Evolutionary conservation across 2,888 invertebrate species (phyloP), one percentile per base, ranked within the genome.

Genomic region (Cephalotes varians): DNA sequence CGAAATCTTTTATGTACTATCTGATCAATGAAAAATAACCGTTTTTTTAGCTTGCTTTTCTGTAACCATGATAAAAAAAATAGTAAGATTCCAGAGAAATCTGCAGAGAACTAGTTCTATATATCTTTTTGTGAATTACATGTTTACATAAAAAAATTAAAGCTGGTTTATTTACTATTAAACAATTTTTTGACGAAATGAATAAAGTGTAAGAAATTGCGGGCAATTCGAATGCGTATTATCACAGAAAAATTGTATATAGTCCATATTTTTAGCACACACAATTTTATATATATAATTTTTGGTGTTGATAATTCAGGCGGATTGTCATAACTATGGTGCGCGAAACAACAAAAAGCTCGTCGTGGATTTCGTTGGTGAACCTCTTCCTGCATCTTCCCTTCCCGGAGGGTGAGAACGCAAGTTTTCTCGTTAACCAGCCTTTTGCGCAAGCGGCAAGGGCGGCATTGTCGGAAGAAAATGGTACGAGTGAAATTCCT

Each of bases 401-500:
- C 9, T 31, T 1, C 47, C 21, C 7, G 7, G 56, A n/a, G 65
- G 40, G 15, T 54, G 40, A 77, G 44, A 21, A 44, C 71, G 77
- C 44, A 79, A 79, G 71, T 79, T 79, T 79, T 79, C 77, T 79
- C 77, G 71, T 79, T 79, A 79, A 79, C 77, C 77, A 47, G 71
- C 77, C 71, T 71, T 79, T 79, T 79, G 71, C 77, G 77, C 77
- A 56, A 71, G 31, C 71, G 56, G 67, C 67, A 67, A 40, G 71
- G 56, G 34, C 69, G 77, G 71, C 56, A 79, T 71, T 79, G 77
- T 79, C 77, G 71, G 71, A 79, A 79, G 77, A 79, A 79, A 79
- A 56, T 58, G 71, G 77, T 71, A 79, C 77, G 77, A 79, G 44
- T 79, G 77, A 79, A 79, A 79, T 69, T 79, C 44, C 71, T 56